Conservation (phyloP, 2,113 vertebrate species). For the Dasyprocta punctata region DNA sequence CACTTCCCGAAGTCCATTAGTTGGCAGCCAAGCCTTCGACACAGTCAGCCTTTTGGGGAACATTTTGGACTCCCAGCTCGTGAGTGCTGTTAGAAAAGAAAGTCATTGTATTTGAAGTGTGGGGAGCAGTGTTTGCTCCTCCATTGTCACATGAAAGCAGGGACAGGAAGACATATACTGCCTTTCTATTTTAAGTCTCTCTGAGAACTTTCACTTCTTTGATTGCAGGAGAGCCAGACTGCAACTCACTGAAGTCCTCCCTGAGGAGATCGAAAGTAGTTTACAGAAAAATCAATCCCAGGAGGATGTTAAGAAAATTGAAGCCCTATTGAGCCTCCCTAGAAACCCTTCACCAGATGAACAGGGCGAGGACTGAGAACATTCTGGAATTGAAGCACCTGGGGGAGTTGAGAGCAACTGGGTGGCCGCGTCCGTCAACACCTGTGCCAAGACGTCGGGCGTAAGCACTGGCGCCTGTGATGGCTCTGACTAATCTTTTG, state of each 20-base stretch:
- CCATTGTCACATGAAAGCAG: neutral
- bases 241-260: conserved; percentile 70
- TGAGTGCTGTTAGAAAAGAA: neutral
- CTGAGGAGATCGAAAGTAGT: conserved; percentile 71
- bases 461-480: neutral
- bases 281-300: conserved; percentile 49
- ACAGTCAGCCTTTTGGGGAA: neutral
- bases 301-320: conserved; percentile 55
- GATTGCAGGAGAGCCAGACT: conserved; percentile 82
- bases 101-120: neutral
- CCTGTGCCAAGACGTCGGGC: neutral
- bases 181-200: neutral
- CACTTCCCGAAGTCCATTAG: neutral
- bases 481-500: neutral
- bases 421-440: neutral
- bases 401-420: neutral
- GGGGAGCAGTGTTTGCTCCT: neutral
- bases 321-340: conserved; percentile 74
- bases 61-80: neutral
- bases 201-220: conserved; percentile 36
- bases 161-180: neutral
- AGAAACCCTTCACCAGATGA: conserved; percentile 65
- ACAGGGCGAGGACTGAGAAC: conserved; percentile 55
- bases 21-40: neutral
- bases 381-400: conserved; percentile 20